A percentile compares a stretch with the other conserved stretches of the same genome.
These are phyloP conservation scores for Acanthis flammea DNA, from an alignment of 2,797 vertebrate species.

Conservation along the genomic window DNA sequence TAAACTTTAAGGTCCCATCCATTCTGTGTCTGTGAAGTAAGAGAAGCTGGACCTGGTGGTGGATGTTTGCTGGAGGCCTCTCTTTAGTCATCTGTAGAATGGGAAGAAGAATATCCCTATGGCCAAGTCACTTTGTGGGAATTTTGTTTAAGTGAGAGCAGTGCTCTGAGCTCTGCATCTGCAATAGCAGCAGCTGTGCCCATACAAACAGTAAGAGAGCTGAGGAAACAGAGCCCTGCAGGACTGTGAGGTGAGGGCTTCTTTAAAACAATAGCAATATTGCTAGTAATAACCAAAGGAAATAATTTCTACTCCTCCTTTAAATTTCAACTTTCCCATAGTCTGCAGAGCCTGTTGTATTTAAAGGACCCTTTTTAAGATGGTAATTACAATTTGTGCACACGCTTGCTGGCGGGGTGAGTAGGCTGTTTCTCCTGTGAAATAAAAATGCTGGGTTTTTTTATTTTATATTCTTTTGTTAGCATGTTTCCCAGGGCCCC, in stretches of 20 bases:
- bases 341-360: not conserved
- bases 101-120: not conserved
- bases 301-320: not conserved
- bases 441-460: not conserved
- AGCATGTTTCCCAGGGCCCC: not conserved
- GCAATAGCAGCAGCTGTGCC: not conserved
- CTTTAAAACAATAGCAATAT: not conserved
- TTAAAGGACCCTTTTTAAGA: slow-evolving; percentile 3
- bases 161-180: not conserved
- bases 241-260: not conserved
- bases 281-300: not conserved
- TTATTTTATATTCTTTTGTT: not conserved
- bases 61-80: not conserved
- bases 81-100: not conserved
- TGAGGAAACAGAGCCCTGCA: not conserved
- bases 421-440: not conserved
- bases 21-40: not conserved
- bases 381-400: not conserved
- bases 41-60: not conserved
- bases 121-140: not conserved
- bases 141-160: not conserved
- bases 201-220: not conserved
- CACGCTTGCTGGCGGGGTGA: rapidly evolving
- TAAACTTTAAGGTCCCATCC: not conserved
- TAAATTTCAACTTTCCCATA: not conserved